Evolutionary conservation across 2,888 invertebrate genomes (phyloP).

Genomic region (Bursaphelenchus okinawaensis): DNA sequence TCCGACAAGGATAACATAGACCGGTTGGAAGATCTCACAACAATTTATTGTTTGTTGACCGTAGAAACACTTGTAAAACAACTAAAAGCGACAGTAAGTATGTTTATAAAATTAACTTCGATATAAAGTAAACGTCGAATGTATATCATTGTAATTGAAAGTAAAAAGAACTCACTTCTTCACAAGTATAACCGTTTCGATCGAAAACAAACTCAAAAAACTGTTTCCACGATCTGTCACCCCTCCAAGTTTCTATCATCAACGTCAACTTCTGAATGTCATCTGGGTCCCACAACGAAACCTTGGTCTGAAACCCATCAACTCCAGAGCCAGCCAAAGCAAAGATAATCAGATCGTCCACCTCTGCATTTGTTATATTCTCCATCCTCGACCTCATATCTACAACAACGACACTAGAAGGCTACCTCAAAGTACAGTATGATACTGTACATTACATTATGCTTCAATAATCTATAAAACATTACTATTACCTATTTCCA

Average conservation of each 20-base stretch:
- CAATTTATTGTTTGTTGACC: background rate
- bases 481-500: background rate
- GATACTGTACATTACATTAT: background rate
- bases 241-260: background rate
- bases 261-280: background rate
- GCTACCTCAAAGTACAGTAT: no score
- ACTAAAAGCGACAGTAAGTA: background rate
- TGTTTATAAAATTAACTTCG: background rate
- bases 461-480: no score
- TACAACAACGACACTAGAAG: no score
- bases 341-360: background rate
- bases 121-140: background rate
- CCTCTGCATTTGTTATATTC: background rate
- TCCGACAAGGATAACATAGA: conserved; percentile 1
- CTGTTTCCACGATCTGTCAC: conserved; percentile 6
- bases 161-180: background rate
- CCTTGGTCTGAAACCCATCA: background rate
- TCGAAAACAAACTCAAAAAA: conserved; percentile 10
- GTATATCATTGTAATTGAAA: background rate
- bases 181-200: conserved; percentile 6
- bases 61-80: conserved; percentile 5
- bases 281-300: background rate
- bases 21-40: conserved; percentile 7
- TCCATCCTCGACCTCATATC: background rate
- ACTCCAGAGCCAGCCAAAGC: conserved; percentile 5